These are phyloP conservation scores for Caenorhabditis zanzibari DNA, from an alignment of 2,888 invertebrate genomes.

Conservation along the genomic window DNA sequence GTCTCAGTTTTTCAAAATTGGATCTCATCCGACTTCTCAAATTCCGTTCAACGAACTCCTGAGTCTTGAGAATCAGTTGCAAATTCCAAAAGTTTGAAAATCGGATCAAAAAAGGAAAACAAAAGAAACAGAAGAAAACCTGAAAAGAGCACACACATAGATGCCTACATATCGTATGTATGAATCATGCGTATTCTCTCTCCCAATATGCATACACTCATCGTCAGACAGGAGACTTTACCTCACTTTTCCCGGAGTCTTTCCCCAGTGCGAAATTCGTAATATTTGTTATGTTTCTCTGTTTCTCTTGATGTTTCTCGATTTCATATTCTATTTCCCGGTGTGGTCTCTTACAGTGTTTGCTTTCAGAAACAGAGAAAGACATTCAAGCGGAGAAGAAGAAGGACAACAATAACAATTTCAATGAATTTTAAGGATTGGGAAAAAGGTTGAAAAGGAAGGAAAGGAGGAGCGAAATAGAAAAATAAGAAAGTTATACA, in stretches of 20 bases:
- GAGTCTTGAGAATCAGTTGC: too few species aligned
- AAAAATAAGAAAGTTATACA: constrained; percentile 11
- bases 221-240: constrained; percentile 2
- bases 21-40: too few species aligned
- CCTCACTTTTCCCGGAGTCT: constrained; percentile 16
- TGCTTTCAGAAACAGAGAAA: constrained; percentile 43
- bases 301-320: constrained; percentile 4
- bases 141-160: constrained; percentile 9
- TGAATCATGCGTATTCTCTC: constrained; percentile 50
- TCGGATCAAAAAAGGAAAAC: not conserved
- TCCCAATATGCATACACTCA: constrained; percentile 50
- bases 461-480: not conserved
- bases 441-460: constrained; percentile 19
- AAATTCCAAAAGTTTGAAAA: too few species aligned
- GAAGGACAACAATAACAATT: constrained; percentile 13
- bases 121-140: constrained; percentile 6
- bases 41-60: too few species aligned
- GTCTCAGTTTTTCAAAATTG: too few species aligned
- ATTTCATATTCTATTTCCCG: constrained; percentile 11
- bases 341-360: constrained; percentile 41
- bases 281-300: constrained; percentile 62
- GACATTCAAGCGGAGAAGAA: constrained; percentile 22
- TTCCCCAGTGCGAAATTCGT: constrained; percentile 50
- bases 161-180: constrained; percentile 3
- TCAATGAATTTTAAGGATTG: constrained; percentile 18